Evolutionary conservation across 2,888 invertebrate genomes (phyloP).

Genomic region (Panzeria rudis): DNA sequence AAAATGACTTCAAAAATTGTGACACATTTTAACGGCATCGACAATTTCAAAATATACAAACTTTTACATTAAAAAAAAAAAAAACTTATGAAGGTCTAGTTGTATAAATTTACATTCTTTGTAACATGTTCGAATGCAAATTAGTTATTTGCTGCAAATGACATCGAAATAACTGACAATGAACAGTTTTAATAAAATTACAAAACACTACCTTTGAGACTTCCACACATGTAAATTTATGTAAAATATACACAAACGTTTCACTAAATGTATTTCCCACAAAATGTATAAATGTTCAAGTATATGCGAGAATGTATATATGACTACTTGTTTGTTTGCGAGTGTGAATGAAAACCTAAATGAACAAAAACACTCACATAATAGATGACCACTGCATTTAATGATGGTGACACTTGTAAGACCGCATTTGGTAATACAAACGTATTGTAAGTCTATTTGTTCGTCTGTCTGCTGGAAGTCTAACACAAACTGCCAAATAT

Average conservation of each 20-base stretch:
- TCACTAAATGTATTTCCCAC: background rate
- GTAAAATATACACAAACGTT: conserved; percentile 2
- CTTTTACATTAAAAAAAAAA: background rate
- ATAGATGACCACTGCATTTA: conserved; percentile 67
- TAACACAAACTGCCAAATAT: conserved; percentile 23
- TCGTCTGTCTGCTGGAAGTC: background rate
- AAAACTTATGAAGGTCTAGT: background rate
- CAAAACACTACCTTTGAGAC: conserved; percentile 12
- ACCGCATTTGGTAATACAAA: conserved; percentile 50
- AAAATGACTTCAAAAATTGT: background rate
- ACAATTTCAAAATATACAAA: background rate
- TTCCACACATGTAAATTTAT: conserved; percentile 10
- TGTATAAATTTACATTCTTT: conserved; percentile 34
- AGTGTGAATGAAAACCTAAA: background rate
- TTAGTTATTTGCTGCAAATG: conserved; percentile 61
- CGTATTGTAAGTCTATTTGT: conserved; percentile 11
- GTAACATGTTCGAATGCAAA: conserved; percentile 52
- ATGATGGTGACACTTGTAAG: conserved; percentile 55
- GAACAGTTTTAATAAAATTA: conserved; percentile 30
- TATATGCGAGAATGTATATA: too few species aligned
- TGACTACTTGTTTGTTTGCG: too few species aligned
- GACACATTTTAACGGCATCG: background rate
- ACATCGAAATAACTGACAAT: conserved; percentile 43
- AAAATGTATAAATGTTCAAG: background rate
- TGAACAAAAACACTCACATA: conserved; percentile 30